These are phyloP conservation scores for Eilema sororculum DNA, from an alignment of 2,888 invertebrate genomes.

Conservation along the genomic window DNA sequence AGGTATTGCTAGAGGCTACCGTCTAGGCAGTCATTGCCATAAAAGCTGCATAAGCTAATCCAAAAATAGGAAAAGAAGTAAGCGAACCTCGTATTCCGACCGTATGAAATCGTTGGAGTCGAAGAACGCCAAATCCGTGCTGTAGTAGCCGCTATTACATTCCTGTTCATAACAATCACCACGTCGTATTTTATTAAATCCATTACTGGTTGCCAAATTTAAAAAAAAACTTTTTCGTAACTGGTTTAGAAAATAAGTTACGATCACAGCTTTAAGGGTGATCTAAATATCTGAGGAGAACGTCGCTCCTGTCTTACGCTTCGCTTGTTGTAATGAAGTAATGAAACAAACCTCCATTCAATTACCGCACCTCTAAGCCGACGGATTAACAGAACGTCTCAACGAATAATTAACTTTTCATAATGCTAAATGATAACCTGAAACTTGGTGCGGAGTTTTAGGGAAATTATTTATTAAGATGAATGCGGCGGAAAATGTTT, in stretches of 20 bases:
- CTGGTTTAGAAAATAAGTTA: neutral
- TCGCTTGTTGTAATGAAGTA: conserved; percentile 45
- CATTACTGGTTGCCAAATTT: neutral
- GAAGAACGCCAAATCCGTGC: too few relatives aligned
- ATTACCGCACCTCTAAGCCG: conserved; percentile 41
- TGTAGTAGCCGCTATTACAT: too few relatives aligned
- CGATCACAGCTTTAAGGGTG: neutral
- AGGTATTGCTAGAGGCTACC: too few relatives aligned
- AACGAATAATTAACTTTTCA: conserved; percentile 47
- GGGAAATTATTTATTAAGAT: conserved; percentile 42
- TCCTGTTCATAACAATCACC: too few relatives aligned
- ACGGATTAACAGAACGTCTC: conserved; percentile 44
- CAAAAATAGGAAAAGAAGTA: too few relatives aligned
- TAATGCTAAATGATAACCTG: conserved; percentile 38
- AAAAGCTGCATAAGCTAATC: too few relatives aligned
- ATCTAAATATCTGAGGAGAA: neutral
- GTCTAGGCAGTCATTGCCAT: too few relatives aligned
- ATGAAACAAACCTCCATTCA: conserved; percentile 50
- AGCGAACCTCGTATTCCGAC: too few relatives aligned
- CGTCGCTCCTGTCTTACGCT: neutral
- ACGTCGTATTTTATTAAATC: neutral
- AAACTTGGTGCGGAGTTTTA: conserved; percentile 34
- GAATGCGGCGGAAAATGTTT: conserved; percentile 30
- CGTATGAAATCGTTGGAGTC: too few relatives aligned
- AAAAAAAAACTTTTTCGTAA: neutral